Conservation (phyloP, 2,113 vertebrate species). For the Leiothrix lutea region DNA sequence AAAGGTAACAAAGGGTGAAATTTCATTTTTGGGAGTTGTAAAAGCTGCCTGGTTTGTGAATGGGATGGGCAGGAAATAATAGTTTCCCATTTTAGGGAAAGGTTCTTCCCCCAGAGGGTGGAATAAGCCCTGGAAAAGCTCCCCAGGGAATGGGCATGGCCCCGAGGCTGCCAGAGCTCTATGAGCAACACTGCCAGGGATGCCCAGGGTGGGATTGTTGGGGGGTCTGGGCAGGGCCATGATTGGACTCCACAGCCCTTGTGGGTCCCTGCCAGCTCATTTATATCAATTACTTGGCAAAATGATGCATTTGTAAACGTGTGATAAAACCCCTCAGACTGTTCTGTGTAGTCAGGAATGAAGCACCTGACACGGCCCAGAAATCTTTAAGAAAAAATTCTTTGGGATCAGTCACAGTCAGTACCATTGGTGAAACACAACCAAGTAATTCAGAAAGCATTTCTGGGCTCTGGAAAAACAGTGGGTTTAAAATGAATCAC, state of each 20-base stretch:
- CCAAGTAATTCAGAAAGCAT: too few species aligned
- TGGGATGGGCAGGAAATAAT: not conserved
- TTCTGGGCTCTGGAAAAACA: too few species aligned
- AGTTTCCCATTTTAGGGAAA: fast-evolving
- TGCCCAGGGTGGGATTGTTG: not conserved
- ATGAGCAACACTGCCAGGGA: fast-evolving
- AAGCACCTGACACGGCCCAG: too few species aligned
- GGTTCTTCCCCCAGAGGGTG: not conserved
- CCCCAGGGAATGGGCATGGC: not conserved
- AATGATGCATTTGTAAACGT: not conserved
- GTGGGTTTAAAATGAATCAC: too few species aligned
- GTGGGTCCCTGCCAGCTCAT: too few species aligned
- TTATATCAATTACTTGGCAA: not conserved
- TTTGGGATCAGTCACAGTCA: too few species aligned
- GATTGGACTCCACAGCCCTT: fast-evolving
- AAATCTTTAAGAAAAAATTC: too few species aligned
- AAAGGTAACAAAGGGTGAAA: not conserved
- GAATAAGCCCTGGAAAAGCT: not conserved
- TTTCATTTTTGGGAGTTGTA: not conserved
- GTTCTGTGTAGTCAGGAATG: too few species aligned
- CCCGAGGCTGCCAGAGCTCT: not conserved
- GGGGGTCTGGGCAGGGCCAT: fast-evolving
- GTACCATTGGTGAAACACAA: too few species aligned
- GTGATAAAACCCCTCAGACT: too few species aligned
- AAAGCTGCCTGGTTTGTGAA: not conserved